phyloP scores from a whole-genome alignment of 2,888 invertebrate genomes.

The Vesta saturnalis region DNA sequence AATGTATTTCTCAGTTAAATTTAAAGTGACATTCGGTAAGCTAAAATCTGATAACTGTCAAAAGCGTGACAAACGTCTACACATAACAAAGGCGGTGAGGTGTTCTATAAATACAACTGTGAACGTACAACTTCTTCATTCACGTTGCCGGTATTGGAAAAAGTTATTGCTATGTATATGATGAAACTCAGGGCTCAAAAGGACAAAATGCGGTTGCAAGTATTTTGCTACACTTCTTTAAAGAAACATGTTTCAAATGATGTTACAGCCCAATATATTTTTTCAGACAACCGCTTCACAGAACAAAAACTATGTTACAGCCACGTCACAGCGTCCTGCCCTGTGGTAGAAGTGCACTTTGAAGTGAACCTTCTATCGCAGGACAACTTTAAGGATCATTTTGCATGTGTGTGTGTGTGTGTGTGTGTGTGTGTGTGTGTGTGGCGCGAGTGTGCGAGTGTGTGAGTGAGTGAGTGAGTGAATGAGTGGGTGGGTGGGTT shows the following conservation, averaged over 20 bases:
- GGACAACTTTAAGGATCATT: too few species aligned
- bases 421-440: too few species aligned
- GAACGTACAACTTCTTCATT: constrained; percentile 17
- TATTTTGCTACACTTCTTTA: constrained; percentile 15
- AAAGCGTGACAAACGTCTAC: constrained; percentile 13
- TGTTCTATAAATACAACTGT: constrained; percentile 19
- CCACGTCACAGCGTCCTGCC: too few species aligned
- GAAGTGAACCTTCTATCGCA: too few species aligned
- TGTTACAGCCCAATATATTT: constrained; percentile 19
- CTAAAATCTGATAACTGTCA: neutral
- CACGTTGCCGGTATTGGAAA: neutral
- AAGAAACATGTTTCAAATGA: constrained; percentile 7
- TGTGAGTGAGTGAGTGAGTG: too few species aligned
- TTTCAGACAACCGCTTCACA: constrained; percentile 13
- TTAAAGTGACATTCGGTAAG: constrained; percentile 14
- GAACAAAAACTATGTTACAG: too few species aligned
- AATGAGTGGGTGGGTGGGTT: too few species aligned
- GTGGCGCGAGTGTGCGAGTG: too few species aligned
- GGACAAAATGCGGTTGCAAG: constrained; percentile 17
- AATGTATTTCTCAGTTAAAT: constrained; percentile 9
- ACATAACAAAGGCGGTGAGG: constrained; percentile 19
- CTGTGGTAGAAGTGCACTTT: too few species aligned
- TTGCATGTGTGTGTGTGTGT: too few species aligned
- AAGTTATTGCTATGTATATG: constrained; percentile 1
- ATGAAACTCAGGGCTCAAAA: neutral